Evolutionary conservation across 2,888 invertebrate genomes (phyloP), one percentile per base, ranked within the genome.

Genomic region (Pammene fasciana): DNA sequence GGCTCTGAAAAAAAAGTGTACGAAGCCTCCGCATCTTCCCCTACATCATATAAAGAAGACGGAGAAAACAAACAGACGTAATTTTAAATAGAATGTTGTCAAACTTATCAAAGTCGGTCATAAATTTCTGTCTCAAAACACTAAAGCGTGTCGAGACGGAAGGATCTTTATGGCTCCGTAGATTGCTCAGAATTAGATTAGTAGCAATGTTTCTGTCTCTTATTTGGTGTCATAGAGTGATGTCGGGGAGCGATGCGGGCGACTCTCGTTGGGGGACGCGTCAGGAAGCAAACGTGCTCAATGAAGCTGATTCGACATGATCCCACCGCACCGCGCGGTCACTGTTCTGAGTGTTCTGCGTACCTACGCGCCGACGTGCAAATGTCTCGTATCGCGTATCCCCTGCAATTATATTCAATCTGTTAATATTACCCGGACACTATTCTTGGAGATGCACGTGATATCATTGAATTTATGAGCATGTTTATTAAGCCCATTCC

Each of bases 281-380:
- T 90, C 89, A 90, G 91, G 91, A 91, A 91, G 88, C 81, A 78
- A 83, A 79, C 79, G 82, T 82, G 74, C 85, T 87, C 89, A 88
- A 88, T 88, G 86, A 85, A 86, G 85, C 84, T 87, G 89, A 89
- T 89, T 87, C 81, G 86, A 84, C 78, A 80, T 79, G 84, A 83
- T 86, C 84, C 79, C 74, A 74, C 75, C 80, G 83, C n/a, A 6
- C 41, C 45, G 59, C 85, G 83, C 90, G 90, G 90, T 90, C 91
- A 90, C 90, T 90, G 91, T 89, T 89, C 91, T 89, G 84, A 87
- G 89, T 90, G 91, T 89, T 89, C 91, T 89, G 84, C 88, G 89
- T 90, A 88, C 82, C 82, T 81, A 71, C 73, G 72, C 67, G 71
- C 66, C 66, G 59, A 64, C 46, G 60, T 67, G 59, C 65, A 62